Percentiles rank a stretch among this genome's conserved stretches.
Conservation (phyloP, 2,113 vertebrate genomes). For the Excalfactoria chinensis region DNA sequence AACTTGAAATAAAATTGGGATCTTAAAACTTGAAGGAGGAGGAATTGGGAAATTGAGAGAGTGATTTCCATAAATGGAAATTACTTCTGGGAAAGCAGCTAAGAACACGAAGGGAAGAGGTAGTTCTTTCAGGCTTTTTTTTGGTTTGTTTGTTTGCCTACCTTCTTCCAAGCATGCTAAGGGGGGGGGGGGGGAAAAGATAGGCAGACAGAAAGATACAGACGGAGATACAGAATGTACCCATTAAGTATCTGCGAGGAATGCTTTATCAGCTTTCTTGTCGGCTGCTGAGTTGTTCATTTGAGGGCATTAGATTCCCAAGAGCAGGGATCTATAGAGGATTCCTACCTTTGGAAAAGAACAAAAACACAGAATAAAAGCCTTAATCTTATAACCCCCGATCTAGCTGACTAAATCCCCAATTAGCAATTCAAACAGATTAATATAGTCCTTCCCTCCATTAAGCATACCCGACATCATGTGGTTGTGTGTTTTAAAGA, state of each 20-base stretch:
- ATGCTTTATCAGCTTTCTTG: conserved; percentile 56
- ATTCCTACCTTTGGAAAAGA: conserved; percentile 69
- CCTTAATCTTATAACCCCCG: conserved; percentile 58
- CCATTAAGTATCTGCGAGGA: conserved; percentile 18
- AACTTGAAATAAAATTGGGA: background rate
- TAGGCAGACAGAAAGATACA: conserved; percentile 52
- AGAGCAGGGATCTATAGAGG: conserved; percentile 32
- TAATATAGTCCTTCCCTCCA: conserved; percentile 46
- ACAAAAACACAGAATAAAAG: conserved; percentile 68
- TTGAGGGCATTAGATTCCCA: conserved; percentile 54
- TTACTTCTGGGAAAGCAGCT: background rate
- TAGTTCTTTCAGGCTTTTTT: background rate
- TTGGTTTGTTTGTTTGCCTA: conserved; percentile 38
- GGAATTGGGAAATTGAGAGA: background rate
- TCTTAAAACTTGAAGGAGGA: background rate
- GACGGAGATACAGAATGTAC: conserved; percentile 15
- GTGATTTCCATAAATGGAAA: background rate
- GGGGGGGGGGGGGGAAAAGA: background rate
- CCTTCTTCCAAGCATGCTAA: background rate
- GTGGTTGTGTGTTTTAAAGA: conserved; percentile 30
- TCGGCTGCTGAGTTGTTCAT: conserved; percentile 13
- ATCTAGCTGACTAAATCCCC: conserved; percentile 64
- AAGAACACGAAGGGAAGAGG: background rate
- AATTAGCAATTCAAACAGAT: conserved; percentile 72
- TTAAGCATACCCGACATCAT: conserved; percentile 26